Percentiles rank a stretch among this genome's conserved stretches.
These are phyloP conservation scores for Lottia gigantea DNA, from an alignment of 2,888 invertebrate species.

Conservation along the genomic window DNA sequence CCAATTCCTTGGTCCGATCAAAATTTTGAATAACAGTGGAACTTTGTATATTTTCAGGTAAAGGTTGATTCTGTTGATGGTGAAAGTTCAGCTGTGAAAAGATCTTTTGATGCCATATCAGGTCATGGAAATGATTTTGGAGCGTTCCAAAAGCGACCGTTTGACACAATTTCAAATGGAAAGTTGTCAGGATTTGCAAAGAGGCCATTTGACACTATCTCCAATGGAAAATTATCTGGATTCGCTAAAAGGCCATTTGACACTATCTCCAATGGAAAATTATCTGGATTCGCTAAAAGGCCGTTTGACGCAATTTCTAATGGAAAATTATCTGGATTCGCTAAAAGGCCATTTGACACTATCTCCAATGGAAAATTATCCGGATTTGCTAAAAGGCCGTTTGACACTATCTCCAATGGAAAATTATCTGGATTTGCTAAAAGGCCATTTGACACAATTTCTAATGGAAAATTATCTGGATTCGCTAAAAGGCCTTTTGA, in stretches of 20 bases:
- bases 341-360: slow-evolving; percentile 26
- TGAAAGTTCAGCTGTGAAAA: not conserved
- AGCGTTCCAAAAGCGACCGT: slow-evolving; percentile 24
- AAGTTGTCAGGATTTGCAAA: slow-evolving; percentile 30
- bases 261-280: slow-evolving; percentile 24
- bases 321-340: slow-evolving; percentile 30
- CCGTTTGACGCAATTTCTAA: slow-evolving; percentile 25
- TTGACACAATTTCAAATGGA: slow-evolving; percentile 18
- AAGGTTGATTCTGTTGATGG: not conserved
- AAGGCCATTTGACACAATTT: slow-evolving; percentile 27
- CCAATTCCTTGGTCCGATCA: no score
- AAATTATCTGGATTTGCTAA: slow-evolving; percentile 29
- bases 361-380: slow-evolving; percentile 25
- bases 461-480: slow-evolving; percentile 23
- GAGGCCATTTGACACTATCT: slow-evolving; percentile 27
- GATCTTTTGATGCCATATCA: no score
- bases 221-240: slow-evolving; percentile 24
- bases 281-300: slow-evolving; percentile 30
- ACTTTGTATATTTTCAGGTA: not conserved
- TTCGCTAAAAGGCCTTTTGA: slow-evolving; percentile 27
- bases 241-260: slow-evolving; percentile 29
- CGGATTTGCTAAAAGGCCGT: slow-evolving; percentile 30
- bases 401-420: slow-evolving; percentile 27
- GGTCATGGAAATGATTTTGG: no score
- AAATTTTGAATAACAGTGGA: no score